These are phyloP conservation scores for Lophotis ruficrista DNA, from an alignment of 2,113 vertebrate species.

Conservation along the genomic window DNA sequence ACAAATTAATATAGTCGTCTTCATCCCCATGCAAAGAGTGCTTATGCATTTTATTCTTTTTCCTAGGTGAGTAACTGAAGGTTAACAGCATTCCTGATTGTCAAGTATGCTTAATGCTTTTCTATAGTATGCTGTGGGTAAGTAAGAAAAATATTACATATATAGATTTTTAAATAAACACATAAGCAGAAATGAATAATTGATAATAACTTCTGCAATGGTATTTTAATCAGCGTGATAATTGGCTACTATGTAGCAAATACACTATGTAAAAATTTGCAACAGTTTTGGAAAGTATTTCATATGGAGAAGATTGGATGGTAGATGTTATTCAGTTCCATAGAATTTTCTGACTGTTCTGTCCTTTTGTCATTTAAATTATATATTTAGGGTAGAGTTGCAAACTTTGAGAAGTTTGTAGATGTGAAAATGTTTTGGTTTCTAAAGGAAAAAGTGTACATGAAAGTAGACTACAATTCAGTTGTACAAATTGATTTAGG, in stretches of 20 bases:
- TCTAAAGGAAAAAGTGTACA: background rate
- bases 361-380: background rate
- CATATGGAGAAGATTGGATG: background rate
- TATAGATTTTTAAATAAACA: background rate
- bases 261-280: accelerated
- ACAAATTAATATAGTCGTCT: accelerated
- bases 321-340: background rate
- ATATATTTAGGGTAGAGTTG: background rate
- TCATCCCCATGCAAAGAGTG: background rate
- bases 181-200: background rate
- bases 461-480: background rate
- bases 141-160: slow-evolving; percentile 54
- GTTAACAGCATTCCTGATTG: slow-evolving; percentile 61
- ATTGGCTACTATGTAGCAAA: background rate
- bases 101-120: slow-evolving; percentile 42
- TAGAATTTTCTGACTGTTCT: background rate
- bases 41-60: background rate
- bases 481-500: background rate
- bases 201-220: background rate
- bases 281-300: background rate
- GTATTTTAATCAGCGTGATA: background rate
- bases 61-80: slow-evolving; percentile 80
- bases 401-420: background rate
- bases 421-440: background rate
- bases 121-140: slow-evolving; percentile 67